Evolutionary conservation across 2,888 invertebrate genomes (phyloP), one percentile per base, ranked within the genome.

Genomic region (Argyresthia albistria): DNA sequence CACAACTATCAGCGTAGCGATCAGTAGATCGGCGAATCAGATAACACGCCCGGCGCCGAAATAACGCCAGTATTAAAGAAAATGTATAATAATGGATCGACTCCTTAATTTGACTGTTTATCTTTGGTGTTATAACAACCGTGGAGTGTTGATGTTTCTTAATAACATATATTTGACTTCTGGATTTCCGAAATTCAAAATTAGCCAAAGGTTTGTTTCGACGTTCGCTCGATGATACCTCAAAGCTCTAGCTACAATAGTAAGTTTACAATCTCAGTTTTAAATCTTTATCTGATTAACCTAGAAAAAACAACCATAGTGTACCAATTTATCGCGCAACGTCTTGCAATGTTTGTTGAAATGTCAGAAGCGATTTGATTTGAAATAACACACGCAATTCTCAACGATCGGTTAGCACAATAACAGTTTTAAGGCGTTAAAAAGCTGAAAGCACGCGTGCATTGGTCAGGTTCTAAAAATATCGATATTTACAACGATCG

Each of bases 121-220:
- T 86, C 82, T 86, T 83, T 84, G 77, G 80, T 76, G 73, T 82
- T 80, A 76, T 76, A 80, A 82, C 80, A 69, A 76, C 80, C 76
- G 68, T 66, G 70, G 68, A 70, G 80, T 86, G 86, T 83, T 83
- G 84, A 83, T 82, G 83, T 76, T 70, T 74, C 65, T 63, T 86
- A 86, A 87, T 87, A 81, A 83, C 73, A 80, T 81, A 66, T 81
- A 87, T 87, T 86, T 82, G 68, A 70, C 76, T 79, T 75, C 73
- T 72, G 74, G 76, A 77, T 82, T 79, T 80, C 77, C 76, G 74
- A 81, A 77, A 72, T 68, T 67, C 76, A 79, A 81, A 82, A 79
- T 77, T 65, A 66, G 68, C 66, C 43, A 16, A 25, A 25, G 25
- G 2, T 25, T 4, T 25, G 25, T 25, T 25, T 25, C 25, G 25